These are phyloP conservation scores for Ispidina lecontei DNA, from an alignment of 2,797 vertebrate genomes.

Conservation along the genomic window DNA sequence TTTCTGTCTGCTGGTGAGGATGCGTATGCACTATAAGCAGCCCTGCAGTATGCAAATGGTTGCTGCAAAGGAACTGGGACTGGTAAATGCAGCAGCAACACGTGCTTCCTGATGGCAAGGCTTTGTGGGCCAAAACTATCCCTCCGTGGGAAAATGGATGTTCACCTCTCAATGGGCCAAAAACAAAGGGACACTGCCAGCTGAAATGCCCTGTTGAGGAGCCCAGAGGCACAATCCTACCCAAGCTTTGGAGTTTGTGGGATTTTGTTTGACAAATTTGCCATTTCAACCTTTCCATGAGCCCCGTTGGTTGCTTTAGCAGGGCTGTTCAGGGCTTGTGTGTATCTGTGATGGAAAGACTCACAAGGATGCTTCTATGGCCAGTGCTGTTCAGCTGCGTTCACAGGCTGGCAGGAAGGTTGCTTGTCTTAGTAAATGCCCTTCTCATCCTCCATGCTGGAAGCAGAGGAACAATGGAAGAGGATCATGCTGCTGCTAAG, in stretches of 20 bases:
- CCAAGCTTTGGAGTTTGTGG: not conserved
- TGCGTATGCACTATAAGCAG: not conserved
- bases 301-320: not conserved
- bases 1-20: constrained; percentile 17
- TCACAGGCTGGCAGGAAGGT: not conserved
- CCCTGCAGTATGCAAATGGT: constrained; percentile 14
- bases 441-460: accelerated
- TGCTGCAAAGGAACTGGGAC: not conserved
- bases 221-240: not conserved
- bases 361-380: not conserved
- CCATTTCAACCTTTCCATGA: not conserved
- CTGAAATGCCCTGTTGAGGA: not conserved
- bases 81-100: not conserved
- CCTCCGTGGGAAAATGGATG: not conserved
- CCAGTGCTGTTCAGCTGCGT: accelerated
- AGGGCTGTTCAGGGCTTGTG: not conserved
- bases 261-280: not conserved
- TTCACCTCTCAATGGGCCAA: not conserved
- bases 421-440: not conserved
- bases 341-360: not conserved
- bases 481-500: constrained; percentile 53
- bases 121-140: not conserved
- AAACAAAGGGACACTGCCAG: not conserved
- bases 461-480: constrained; percentile 9
- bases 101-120: not conserved